These are phyloP conservation scores for Nephrotoma appendiculata DNA, from an alignment of 2,888 invertebrate genomes.

Conservation along the genomic window DNA sequence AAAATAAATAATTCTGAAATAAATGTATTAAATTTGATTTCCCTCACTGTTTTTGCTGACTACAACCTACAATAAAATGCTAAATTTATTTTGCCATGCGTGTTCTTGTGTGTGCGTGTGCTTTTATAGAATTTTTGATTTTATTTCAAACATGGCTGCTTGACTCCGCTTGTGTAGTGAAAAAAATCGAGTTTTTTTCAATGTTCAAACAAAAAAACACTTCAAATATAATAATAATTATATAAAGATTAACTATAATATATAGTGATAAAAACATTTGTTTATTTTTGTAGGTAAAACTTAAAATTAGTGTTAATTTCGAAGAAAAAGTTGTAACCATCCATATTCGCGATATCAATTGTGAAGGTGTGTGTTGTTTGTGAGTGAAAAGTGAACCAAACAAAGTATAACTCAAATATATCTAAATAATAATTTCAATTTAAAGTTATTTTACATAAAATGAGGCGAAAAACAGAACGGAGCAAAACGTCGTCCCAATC, in stretches of 20 bases:
- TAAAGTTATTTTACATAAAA: slow-evolving; percentile 20
- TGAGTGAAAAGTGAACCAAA: background rate
- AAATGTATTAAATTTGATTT: background rate
- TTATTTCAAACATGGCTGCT: background rate
- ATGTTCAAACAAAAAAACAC: background rate
- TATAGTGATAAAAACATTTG: background rate
- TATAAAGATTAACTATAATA: background rate
- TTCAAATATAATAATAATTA: background rate
- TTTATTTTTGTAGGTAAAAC: background rate
- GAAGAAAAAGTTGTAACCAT: background rate
- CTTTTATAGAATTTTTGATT: background rate
- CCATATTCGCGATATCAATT: background rate
- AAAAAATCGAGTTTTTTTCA: background rate
- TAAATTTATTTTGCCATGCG: background rate
- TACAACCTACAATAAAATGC: background rate
- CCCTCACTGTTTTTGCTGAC: background rate
- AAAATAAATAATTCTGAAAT: background rate
- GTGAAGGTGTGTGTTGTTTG: background rate
- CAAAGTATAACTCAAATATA: background rate
- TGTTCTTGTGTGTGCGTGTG: background rate
- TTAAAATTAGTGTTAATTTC: background rate
- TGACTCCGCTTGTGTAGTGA: background rate
- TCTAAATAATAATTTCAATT: background rate
- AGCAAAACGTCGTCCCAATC: slow-evolving; percentile 55
- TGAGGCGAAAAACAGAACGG: slow-evolving; percentile 62